Conservation (phyloP, 1,140 invertebrate species). For the Drosophila nebulosa region DNA sequence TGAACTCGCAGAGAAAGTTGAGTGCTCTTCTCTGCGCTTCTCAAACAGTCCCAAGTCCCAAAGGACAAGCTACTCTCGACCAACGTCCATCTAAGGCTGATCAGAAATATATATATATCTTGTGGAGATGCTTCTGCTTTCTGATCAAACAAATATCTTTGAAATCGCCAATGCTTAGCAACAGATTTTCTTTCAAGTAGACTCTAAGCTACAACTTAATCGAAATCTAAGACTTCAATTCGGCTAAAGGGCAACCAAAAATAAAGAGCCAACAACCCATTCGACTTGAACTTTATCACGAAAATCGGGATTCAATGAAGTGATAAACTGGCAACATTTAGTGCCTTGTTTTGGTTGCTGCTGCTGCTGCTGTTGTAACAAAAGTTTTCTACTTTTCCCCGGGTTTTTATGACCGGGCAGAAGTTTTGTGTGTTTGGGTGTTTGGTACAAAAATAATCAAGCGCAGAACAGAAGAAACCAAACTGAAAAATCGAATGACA, state of each 20-base stretch:
- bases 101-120: too few relatives aligned
- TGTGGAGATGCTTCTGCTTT: too few relatives aligned
- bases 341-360: slow-evolving; percentile 23
- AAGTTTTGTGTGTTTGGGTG: slow-evolving; percentile 13
- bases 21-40: too few relatives aligned
- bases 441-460: not conserved
- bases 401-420: slow-evolving; percentile 41
- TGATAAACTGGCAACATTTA: slow-evolving; percentile 67
- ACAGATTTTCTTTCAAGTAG: not conserved
- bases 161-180: not conserved
- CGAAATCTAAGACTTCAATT: not conserved
- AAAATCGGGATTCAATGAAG: slow-evolving; percentile 44
- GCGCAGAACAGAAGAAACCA: slow-evolving; percentile 7
- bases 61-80: too few relatives aligned
- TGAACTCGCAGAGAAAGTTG: too few relatives aligned
- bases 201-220: not conserved
- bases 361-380: not conserved
- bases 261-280: not conserved
- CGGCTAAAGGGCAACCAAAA: not conserved
- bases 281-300: not conserved
- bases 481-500: slow-evolving; percentile 63
- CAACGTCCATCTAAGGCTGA: too few relatives aligned
- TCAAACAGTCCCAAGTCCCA: too few relatives aligned
- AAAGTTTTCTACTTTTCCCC: not conserved
- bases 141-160: too few relatives aligned